Conservation (phyloP, 2,113 vertebrate species). For the Mormoops blainvillei region DNA sequence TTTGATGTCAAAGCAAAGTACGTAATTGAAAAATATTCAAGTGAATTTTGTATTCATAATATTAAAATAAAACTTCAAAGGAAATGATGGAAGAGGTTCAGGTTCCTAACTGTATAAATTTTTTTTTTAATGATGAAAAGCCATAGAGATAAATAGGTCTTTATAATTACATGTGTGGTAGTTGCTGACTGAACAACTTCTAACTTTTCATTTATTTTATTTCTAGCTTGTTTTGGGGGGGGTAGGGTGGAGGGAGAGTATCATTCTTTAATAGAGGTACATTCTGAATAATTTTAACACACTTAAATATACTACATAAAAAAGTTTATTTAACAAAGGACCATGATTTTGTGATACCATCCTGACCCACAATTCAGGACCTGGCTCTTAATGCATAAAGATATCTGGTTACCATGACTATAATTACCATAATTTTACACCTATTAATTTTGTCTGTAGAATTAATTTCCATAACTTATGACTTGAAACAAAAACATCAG, state of each 20-base stretch:
- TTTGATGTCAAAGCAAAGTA: slow-evolving; percentile 16
- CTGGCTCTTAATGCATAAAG: slow-evolving; percentile 65
- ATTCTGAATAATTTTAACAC: slow-evolving; percentile 54
- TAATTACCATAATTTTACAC: slow-evolving; percentile 82
- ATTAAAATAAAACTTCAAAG: slow-evolving; percentile 35
- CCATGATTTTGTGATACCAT: slow-evolving; percentile 45
- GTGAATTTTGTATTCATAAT: neutral
- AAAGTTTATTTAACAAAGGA: slow-evolving; percentile 43
- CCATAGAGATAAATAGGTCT: neutral
- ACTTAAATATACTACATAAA: slow-evolving; percentile 52
- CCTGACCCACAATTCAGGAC: slow-evolving; percentile 58
- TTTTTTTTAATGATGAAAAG: neutral
- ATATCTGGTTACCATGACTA: slow-evolving; percentile 78
- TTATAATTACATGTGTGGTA: neutral
- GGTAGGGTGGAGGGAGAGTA: neutral
- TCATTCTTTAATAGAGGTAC: neutral
- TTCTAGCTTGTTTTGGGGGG: neutral
- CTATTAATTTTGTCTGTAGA: slow-evolving; percentile 79
- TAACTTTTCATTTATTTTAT: neutral
- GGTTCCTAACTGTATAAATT: neutral
- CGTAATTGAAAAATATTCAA: neutral
- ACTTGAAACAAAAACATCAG: slow-evolving; percentile 76
- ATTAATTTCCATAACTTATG: slow-evolving; percentile 79
- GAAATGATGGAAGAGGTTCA: neutral
- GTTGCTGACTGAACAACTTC: neutral